A percentile compares a stretch with the other conserved stretches of the same genome.
Evolutionary conservation across 1,140 invertebrate genomes (phyloP).

Genomic region (Megalopta genalis): DNA sequence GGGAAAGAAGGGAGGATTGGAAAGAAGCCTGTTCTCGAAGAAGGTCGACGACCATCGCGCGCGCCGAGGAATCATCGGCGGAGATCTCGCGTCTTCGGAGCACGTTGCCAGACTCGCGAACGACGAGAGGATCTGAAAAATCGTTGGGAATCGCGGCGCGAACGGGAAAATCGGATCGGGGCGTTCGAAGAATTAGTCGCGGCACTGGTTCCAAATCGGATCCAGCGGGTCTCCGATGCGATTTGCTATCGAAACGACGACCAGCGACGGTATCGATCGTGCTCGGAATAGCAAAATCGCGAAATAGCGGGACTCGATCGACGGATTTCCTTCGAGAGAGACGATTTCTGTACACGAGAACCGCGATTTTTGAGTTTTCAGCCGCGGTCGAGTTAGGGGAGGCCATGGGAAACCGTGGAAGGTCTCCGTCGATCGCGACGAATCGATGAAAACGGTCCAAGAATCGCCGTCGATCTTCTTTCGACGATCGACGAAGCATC

Average conservation of each 20-base stretch:
- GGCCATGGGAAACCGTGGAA: too few species aligned
- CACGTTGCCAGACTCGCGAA: too few species aligned
- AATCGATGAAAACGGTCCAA: too few species aligned
- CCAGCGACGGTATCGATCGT: neutral
- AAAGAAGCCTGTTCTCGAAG: neutral
- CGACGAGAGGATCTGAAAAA: too few species aligned
- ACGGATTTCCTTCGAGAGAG: neutral
- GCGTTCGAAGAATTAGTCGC: neutral
- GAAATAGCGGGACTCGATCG: neutral
- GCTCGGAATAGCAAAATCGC: neutral
- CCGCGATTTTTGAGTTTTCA: too few species aligned
- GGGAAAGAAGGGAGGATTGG: neutral
- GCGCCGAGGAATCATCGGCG: neutral
- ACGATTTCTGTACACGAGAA: too few species aligned
- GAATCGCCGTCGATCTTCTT: too few species aligned
- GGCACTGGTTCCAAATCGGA: too few species aligned
- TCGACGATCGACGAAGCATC: neutral
- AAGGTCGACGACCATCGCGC: constrained; percentile 15
- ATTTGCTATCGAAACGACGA: constrained; percentile 2
- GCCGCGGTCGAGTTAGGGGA: too few species aligned
- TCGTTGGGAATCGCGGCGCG: too few species aligned
- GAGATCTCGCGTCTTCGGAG: too few species aligned
- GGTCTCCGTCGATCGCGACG: too few species aligned
- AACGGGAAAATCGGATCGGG: neutral
- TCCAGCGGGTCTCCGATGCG: neutral